Percentiles rank a stretch among this genome's conserved stretches.
Conservation (phyloP, 2,113 vertebrate genomes). For the Nanorana parkeri region DNA sequence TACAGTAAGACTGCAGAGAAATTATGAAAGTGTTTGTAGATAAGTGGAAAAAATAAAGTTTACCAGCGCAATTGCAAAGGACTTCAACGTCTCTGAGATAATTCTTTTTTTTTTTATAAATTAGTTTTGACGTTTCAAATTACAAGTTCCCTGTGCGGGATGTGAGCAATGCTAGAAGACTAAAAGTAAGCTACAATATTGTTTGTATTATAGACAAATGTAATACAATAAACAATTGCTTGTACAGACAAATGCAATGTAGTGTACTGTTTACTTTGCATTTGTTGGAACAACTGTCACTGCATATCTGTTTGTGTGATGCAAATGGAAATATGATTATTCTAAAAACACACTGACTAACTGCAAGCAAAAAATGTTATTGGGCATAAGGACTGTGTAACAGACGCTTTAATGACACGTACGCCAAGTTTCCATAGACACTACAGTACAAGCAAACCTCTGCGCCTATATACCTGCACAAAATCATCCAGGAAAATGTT, state of each 20-base stretch:
- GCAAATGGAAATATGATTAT: too few relatives aligned
- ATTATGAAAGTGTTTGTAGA: slow-evolving; percentile 17
- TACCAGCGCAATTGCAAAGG: slow-evolving; percentile 2
- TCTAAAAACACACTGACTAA: too few relatives aligned
- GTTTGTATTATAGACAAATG: slow-evolving; percentile 6
- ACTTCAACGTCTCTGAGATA: neutral
- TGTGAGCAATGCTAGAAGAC: neutral
- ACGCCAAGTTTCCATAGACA: too few relatives aligned
- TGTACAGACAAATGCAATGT: slow-evolving; percentile 3
- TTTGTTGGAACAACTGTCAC: slow-evolving; percentile 4
- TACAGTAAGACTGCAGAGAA: neutral
- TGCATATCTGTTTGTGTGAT: neutral
- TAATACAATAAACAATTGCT: neutral
- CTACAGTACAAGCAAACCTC: too few relatives aligned
- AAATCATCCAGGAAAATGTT: too few relatives aligned
- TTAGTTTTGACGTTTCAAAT: slow-evolving; percentile 2
- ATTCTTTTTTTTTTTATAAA: neutral
- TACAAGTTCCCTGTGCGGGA: neutral
- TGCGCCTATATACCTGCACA: too few relatives aligned
- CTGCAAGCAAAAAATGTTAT: too few relatives aligned
- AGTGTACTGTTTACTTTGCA: neutral
- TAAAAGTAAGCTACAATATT: neutral
- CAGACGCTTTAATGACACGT: too few relatives aligned
- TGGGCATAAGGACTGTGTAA: too few relatives aligned
- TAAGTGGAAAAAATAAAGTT: slow-evolving; percentile 2